Conservation (phyloP, 2,888 invertebrate genomes). For the Holacanthella duospinosa region DNA sequence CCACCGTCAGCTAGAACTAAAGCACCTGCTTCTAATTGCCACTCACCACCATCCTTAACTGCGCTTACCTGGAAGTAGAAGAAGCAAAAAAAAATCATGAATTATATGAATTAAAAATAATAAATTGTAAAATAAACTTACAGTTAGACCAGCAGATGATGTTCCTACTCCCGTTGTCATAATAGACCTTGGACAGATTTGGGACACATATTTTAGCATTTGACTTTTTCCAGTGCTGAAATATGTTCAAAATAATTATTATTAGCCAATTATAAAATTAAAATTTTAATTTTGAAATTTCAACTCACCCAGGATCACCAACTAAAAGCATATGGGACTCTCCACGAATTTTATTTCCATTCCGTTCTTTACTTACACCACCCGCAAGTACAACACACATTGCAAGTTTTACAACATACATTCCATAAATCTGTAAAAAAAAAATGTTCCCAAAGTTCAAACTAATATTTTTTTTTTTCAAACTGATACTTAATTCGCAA, state of each 20-base stretch:
- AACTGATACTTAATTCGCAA: neutral
- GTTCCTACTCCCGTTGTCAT: constrained; percentile 75
- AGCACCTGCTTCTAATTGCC: constrained; percentile 85
- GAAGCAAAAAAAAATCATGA: neutral
- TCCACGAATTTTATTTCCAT: constrained; percentile 55
- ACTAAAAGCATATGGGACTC: constrained; percentile 76
- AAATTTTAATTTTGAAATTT: neutral
- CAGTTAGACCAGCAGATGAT: constrained; percentile 78
- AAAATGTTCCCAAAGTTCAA: neutral
- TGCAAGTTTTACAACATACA: constrained; percentile 77
- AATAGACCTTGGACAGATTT: constrained; percentile 61
- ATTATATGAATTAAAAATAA: constrained; percentile 5
- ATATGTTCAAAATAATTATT: too few species aligned
- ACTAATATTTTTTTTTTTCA: neutral
- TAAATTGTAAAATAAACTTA: constrained; percentile 45
- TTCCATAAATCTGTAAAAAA: constrained; percentile 63
- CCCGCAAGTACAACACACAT: constrained; percentile 54
- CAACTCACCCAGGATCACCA: constrained; percentile 53
- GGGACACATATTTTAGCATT: constrained; percentile 59
- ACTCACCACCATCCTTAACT: constrained; percentile 68
- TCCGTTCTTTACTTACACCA: constrained; percentile 44
- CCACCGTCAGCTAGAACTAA: constrained; percentile 79
- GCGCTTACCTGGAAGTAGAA: constrained; percentile 2
- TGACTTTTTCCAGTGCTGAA: constrained; percentile 69
- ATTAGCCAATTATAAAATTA: constrained; percentile 50